Percentiles rank a stretch among this genome's conserved stretches.
Evolutionary conservation across 2,113 vertebrate genomes (phyloP).

Genomic region (Mobula birostris): DNA sequence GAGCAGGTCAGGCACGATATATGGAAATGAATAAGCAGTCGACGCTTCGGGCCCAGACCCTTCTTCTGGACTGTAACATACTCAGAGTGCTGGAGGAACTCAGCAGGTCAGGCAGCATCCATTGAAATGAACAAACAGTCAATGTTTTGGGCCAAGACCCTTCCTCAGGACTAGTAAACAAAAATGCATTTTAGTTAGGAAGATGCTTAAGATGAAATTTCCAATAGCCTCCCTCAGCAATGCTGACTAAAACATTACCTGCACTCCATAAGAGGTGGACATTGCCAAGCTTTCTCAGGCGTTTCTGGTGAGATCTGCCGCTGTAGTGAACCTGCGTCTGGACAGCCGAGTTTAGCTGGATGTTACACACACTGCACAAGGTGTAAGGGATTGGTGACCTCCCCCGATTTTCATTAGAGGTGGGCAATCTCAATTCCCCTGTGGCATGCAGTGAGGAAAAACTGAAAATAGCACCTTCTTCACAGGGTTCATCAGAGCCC

Average conservation of each 20-base stretch:
- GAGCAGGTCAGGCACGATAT: too few relatives aligned
- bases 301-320: conserved; percentile 67
- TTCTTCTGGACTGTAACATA: too few relatives aligned
- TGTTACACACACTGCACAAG: conserved; percentile 64
- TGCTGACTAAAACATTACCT: conserved; percentile 49
- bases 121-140: too few relatives aligned
- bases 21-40: too few relatives aligned
- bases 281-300: conserved; percentile 60
- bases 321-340: conserved; percentile 69
- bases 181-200: background rate
- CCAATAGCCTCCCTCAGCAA: background rate
- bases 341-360: conserved; percentile 63
- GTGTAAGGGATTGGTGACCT: conserved; percentile 60
- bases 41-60: too few relatives aligned
- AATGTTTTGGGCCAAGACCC: too few relatives aligned
- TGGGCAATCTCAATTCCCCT: conserved; percentile 50
- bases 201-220: background rate
- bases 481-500: conserved; percentile 41
- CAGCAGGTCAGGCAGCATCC: too few relatives aligned
- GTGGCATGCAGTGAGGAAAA: conserved; percentile 46
- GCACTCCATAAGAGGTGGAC: conserved; percentile 51
- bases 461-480: conserved; percentile 47
- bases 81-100: too few relatives aligned
- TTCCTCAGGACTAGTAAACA: too few relatives aligned
- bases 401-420: conserved; percentile 51